A percentile compares a stretch with the other conserved stretches of the same genome.
Evolutionary conservation across 2,888 invertebrate genomes (phyloP).

Genomic region (Drosophila prolongata): DNA sequence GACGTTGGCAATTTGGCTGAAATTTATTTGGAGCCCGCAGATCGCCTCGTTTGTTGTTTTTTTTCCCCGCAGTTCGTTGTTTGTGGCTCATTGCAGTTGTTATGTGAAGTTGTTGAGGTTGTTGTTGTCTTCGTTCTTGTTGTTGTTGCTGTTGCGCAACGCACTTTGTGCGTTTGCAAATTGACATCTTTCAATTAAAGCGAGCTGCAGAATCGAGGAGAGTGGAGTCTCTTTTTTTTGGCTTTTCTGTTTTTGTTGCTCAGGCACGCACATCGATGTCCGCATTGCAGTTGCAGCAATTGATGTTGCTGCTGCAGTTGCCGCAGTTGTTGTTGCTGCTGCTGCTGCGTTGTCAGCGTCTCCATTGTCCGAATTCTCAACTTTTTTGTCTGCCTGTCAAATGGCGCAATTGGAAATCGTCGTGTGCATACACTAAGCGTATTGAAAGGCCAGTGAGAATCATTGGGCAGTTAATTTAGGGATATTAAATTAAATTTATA

Average conservation of each 20-base stretch:
- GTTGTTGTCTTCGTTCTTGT: neutral
- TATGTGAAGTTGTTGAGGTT: conserved; percentile 9
- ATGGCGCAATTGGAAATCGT: conserved; percentile 65
- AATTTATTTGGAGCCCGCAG: conserved; percentile 69
- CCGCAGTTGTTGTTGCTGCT: conserved; percentile 16
- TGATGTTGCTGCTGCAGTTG: conserved; percentile 10
- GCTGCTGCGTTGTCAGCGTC: conserved; percentile 21
- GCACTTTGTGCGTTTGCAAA: conserved; percentile 78
- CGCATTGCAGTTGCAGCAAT: conserved; percentile 23
- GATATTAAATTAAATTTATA: neutral
- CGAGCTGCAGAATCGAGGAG: conserved; percentile 41
- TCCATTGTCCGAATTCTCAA: conserved; percentile 42
- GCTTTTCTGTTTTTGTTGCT: conserved; percentile 8
- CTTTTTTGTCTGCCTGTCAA: conserved; percentile 62
- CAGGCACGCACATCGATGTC: conserved; percentile 61
- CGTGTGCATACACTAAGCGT: conserved; percentile 16
- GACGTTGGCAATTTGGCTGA: conserved; percentile 78
- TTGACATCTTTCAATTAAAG: conserved; percentile 79
- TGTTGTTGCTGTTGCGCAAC: conserved; percentile 57
- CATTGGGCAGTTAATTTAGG: neutral
- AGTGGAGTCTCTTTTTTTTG: conserved; percentile 3
- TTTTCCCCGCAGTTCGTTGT: neutral
- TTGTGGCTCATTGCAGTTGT: conserved; percentile 22
- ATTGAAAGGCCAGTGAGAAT: neutral
- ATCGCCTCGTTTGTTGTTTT: conserved; percentile 37